Conservation (phyloP, 1,140 invertebrate species). For the Frieseomelitta varia region DNA sequence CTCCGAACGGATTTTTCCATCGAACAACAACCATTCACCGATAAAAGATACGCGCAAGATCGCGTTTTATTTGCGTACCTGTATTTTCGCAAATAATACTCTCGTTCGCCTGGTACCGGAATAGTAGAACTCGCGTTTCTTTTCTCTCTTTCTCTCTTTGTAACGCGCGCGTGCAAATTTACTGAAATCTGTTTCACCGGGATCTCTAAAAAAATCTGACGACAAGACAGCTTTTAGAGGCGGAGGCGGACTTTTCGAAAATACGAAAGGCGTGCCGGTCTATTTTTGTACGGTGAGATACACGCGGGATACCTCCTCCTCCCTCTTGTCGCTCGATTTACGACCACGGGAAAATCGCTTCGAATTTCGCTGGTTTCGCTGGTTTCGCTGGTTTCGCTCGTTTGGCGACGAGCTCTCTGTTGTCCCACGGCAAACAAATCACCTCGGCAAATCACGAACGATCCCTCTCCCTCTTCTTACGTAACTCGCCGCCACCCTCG, state of each 20-base stretch:
- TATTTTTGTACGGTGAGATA: slow-evolving; percentile 34
- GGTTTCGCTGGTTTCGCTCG: slow-evolving; percentile 6
- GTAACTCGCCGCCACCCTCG: background rate
- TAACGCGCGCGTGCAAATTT: no score
- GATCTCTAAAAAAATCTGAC: background rate
- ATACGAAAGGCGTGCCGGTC: slow-evolving; percentile 6
- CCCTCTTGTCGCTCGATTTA: slow-evolving; percentile 27
- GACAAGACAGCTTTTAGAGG: background rate
- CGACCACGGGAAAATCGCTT: slow-evolving; percentile 24
- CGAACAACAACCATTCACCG: background rate
- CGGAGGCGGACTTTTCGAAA: background rate
- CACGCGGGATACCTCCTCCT: no score
- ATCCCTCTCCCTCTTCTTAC: background rate
- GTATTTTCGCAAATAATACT: background rate
- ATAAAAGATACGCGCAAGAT: background rate
- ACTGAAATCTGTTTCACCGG: no score
- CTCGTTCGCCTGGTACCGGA: no score
- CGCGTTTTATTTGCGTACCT: background rate
- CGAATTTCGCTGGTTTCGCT: background rate
- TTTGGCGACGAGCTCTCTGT: background rate
- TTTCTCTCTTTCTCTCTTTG: background rate
- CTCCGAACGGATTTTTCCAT: background rate
- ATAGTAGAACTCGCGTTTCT: background rate
- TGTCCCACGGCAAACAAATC: background rate
- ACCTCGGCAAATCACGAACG: background rate